Base-by-base conservation (phyloP, 2,888 invertebrate genomes). In the Lamproptera curius region DNA sequence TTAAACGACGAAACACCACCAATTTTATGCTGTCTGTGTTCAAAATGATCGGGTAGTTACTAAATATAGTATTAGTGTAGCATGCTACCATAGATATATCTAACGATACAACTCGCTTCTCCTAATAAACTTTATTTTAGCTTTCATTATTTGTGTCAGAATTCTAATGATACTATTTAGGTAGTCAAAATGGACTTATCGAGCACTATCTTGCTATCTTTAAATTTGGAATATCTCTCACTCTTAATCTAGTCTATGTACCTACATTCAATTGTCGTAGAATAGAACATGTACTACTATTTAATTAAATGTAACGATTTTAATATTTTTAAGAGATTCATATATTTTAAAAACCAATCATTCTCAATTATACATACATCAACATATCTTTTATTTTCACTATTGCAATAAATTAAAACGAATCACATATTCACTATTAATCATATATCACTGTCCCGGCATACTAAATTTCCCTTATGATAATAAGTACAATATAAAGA, bases 201-300 rank as follows among this genome's bases (percentile, higher is more conserved):
- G 36, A 44, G 31, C 33, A 35, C 39, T 48, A 20, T 46, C 46
- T 52, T 34, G 40, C 52, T 51, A 47, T 50, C 37, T 46, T 49
- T 46, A 34, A 26, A 46, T 34, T 39, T 15, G 23, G 26, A 23
- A 40, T 50, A 39, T 42, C 46, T 41, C 46, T 50, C 49, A 46
- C 45, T 37, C 41, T 38, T 42, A 40, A 41, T 51, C 51, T 48
- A 38, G 31, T n/a, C 42, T 44, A 41, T 44, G 37, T 41, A 23
- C 26, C 31, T 40, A 36, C 20, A 26, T 20, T 41, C 40, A 44
- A 44, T 77, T 76, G 85, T 86, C 86, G 85, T 84, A 84, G 85
- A 85, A 85, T 86, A 83, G 86, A 86, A 86, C 85, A 86, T 84
- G 84, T 82, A 81, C 73, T 70, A 67, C 67, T 28, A 28, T n/a